Conservation (phyloP, 2,888 invertebrate genomes). For the Azorinus chamasolen region DNA sequence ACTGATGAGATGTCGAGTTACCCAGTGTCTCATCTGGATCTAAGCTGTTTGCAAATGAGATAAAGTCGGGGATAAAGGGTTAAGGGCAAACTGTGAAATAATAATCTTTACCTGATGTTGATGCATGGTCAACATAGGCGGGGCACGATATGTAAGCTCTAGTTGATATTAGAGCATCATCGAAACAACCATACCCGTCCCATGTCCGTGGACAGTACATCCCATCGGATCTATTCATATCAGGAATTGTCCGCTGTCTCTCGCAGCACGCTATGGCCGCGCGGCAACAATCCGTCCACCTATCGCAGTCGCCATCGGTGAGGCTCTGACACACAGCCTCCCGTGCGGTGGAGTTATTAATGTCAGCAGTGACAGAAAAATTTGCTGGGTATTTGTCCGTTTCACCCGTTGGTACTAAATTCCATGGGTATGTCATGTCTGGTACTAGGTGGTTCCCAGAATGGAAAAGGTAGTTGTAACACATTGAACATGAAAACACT, state of each 20-base stretch:
- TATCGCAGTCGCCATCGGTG: constrained; percentile 59
- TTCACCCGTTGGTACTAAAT: constrained; percentile 21
- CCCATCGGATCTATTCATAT: constrained; percentile 28
- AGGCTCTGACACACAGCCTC: constrained; percentile 64
- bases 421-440: constrained; percentile 22
- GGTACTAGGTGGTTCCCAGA: constrained; percentile 35
- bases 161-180: constrained; percentile 77
- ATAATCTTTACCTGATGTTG: constrained; percentile 70
- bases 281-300: constrained; percentile 74
- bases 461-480: constrained; percentile 72
- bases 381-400: constrained; percentile 33
- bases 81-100: no score
- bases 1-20: no score
- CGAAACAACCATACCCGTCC: constrained; percentile 80
- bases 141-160: constrained; percentile 68
- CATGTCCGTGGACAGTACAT: constrained; percentile 76
- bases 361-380: constrained; percentile 57
- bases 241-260: constrained; percentile 53
- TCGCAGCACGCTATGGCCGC: constrained; percentile 69
- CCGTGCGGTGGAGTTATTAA: constrained; percentile 59
- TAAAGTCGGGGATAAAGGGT: no score
- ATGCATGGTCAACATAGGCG: constrained; percentile 86
- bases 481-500: constrained; percentile 68
- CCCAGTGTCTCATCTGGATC: no score
- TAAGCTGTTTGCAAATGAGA: no score